These are phyloP conservation scores for Sarotherodon lohbergeri DNA, from an alignment of 2,113 vertebrate species.

Conservation along the genomic window DNA sequence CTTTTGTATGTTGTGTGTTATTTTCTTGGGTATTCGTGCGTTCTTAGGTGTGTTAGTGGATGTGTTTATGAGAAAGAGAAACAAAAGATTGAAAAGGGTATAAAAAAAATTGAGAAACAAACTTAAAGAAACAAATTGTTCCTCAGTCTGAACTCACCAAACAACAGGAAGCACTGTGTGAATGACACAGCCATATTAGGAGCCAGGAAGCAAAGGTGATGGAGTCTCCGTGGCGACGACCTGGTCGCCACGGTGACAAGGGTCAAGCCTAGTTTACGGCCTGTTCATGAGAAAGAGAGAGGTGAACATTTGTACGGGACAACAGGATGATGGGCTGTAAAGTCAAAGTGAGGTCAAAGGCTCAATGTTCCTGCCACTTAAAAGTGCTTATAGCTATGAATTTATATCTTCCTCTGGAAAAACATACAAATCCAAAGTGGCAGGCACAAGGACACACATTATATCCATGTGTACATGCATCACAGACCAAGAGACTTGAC, in stretches of 20 bases:
- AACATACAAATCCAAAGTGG: not conserved
- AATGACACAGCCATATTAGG: constrained; percentile 53
- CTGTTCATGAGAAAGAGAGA: not conserved
- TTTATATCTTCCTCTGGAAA: not conserved
- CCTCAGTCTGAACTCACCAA: constrained; percentile 15
- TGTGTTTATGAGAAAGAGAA: not conserved
- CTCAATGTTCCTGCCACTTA: not conserved
- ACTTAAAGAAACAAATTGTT: constrained; percentile 25
- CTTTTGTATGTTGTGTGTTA: not conserved
- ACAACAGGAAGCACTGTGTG: constrained; percentile 50
- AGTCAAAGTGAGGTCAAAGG: not conserved
- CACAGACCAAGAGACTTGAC: not conserved
- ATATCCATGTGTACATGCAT: not conserved
- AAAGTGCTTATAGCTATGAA: not conserved
- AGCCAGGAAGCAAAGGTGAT: constrained; percentile 62
- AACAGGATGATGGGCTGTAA: not conserved
- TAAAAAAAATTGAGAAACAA: not conserved
- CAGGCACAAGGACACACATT: not conserved
- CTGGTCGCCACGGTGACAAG: constrained; percentile 21
- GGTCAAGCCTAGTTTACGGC: constrained; percentile 37
- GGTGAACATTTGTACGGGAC: not conserved
- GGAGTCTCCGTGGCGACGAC: constrained; percentile 55
- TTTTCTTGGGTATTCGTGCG: not conserved
- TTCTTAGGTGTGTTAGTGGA: not conserved
- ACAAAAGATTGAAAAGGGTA: not conserved